A percentile compares a stretch with the other conserved stretches of the same genome.
These are phyloP conservation scores for Dryobates pubescens DNA, from an alignment of 2,797 vertebrate species.

Conservation along the genomic window DNA sequence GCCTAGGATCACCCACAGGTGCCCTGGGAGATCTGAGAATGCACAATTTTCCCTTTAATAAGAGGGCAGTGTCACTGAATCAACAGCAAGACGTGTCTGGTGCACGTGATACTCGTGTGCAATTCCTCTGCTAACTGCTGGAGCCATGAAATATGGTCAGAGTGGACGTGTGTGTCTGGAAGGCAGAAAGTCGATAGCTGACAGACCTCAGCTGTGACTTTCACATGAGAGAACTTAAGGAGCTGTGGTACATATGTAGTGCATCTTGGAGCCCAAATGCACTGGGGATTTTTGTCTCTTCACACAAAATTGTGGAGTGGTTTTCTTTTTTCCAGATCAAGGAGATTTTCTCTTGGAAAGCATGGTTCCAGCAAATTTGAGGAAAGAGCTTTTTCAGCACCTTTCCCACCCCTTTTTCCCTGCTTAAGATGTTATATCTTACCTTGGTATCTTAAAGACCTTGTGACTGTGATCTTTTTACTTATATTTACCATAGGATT, in stretches of 20 bases:
- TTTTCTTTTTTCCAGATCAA: not conserved
- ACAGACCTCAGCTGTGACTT: constrained; percentile 52
- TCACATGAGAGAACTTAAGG: constrained; percentile 32
- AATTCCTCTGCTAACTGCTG: constrained; percentile 12
- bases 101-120: constrained; percentile 23
- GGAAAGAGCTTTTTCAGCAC: not conserved
- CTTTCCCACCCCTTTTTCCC: not conserved
- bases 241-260: constrained; percentile 14
- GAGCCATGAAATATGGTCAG: constrained; percentile 9
- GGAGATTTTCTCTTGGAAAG: not conserved
- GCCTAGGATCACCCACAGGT: not conserved
- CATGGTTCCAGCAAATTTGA: not conserved
- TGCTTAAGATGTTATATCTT: not conserved
- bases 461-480: not conserved
- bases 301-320: not conserved
- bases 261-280: not conserved
- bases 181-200: constrained; percentile 16
- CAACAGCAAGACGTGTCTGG: not conserved
- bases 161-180: constrained; percentile 27
- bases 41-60: not conserved
- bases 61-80: not conserved
- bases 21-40: not conserved
- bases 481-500: not conserved
- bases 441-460: not conserved
- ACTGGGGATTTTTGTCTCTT: not conserved